phyloP scores from a whole-genome alignment of 1,140 invertebrate species.

The Pogonomyrmex barbatus region DNA sequence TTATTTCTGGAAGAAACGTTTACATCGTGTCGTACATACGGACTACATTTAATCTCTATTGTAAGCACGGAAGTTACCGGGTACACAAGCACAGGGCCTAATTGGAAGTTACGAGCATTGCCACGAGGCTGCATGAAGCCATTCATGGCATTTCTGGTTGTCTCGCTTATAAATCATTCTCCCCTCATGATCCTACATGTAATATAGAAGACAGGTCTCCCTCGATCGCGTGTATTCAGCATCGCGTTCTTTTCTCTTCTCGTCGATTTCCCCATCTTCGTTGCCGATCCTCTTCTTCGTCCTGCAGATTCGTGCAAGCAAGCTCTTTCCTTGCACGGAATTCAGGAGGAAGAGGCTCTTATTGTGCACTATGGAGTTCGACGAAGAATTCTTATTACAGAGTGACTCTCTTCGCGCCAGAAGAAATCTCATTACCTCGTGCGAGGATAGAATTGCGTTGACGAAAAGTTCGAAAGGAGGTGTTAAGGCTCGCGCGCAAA shows the following conservation, averaged over 20 bases:
- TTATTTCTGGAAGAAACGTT: conserved; percentile 39
- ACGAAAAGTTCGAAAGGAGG: conserved; percentile 75
- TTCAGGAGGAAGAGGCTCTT: conserved; percentile 64
- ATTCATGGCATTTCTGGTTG: conserved; percentile 71
- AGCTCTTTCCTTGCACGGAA: conserved; percentile 23
- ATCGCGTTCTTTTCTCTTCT: conserved; percentile 7
- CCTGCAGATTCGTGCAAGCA: conserved; percentile 1
- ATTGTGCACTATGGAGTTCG: conserved; percentile 72
- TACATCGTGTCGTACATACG: conserved; percentile 23
- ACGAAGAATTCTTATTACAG: conserved; percentile 79
- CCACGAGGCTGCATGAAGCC: conserved; percentile 60
- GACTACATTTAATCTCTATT: conserved; percentile 51
- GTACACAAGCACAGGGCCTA: conserved; percentile 61
- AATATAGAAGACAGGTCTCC: conserved; percentile 64
- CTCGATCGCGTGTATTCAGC: conserved; percentile 57
- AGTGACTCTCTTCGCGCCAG: conserved; percentile 66
- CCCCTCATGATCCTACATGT: conserved; percentile 48
- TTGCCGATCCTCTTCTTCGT: conserved; percentile 34
- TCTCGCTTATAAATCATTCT: conserved; percentile 71
- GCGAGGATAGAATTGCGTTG: conserved; percentile 76
- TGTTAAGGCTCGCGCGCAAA: conserved; percentile 72
- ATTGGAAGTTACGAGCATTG: conserved; percentile 73
- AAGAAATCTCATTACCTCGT: conserved; percentile 78
- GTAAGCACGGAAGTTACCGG: conserved; percentile 46
- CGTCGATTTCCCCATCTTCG: not conserved